These are phyloP conservation scores for Pseudomyrmex concolor DNA, from an alignment of 1,140 invertebrate genomes.

Conservation along the genomic window DNA sequence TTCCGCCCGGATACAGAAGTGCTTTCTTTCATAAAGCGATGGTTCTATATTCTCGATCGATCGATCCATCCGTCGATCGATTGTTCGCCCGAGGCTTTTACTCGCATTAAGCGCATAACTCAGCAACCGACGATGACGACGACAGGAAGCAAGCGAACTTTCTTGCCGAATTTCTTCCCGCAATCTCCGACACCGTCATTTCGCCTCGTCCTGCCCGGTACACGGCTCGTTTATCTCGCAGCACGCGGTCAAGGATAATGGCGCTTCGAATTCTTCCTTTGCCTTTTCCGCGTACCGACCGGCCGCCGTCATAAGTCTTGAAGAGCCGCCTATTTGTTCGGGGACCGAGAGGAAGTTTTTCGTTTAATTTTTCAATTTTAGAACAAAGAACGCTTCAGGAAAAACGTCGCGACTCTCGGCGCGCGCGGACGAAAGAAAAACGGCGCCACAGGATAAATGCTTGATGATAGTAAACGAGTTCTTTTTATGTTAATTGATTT, in stretches of 20 bases:
- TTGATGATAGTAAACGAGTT: constrained; percentile 23
- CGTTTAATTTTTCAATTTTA: constrained; percentile 60
- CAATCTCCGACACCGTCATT: constrained; percentile 54
- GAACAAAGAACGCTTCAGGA: constrained; percentile 25
- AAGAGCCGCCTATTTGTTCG: constrained; percentile 55
- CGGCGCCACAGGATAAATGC: constrained; percentile 8
- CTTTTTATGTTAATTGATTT: constrained; percentile 40
- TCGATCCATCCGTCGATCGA: neutral
- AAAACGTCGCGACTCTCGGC: constrained; percentile 34
- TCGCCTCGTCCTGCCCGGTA: constrained; percentile 33
- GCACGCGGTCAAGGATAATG: constrained; percentile 57
- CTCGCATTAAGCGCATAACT: constrained; percentile 46
- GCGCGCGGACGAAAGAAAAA: constrained; percentile 33
- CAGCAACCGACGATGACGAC: neutral
- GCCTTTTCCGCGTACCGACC: neutral
- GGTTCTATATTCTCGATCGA: constrained; percentile 22
- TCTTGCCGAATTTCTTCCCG: constrained; percentile 56
- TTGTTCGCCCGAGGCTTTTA: neutral
- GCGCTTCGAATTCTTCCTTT: constrained; percentile 44
- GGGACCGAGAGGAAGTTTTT: constrained; percentile 40
- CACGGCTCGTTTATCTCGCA: constrained; percentile 56
- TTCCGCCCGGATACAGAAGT: constrained; percentile 38
- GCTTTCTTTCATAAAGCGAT: constrained; percentile 36
- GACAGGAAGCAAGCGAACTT: constrained; percentile 25
- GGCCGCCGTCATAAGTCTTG: constrained; percentile 47